Evolutionary conservation across 2,113 vertebrate genomes (phyloP), one percentile per base, ranked within the genome.

Genomic region (Sus scrofa): DNA sequence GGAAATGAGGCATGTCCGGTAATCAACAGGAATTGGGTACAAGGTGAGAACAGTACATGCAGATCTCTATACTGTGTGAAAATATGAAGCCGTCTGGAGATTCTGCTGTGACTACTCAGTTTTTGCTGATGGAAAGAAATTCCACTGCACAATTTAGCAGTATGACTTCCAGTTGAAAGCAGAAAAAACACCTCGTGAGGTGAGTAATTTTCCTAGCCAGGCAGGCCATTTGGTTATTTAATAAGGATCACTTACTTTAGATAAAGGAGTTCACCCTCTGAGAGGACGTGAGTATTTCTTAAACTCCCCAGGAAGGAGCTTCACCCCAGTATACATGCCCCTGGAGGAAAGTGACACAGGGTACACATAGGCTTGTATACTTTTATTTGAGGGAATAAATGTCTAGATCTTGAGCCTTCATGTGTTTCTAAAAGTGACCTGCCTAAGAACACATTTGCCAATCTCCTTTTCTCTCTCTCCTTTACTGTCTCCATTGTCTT

Each of bases 1-100:
- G 92, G 94, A 96, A 95, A 88, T 96, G 90, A 96, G 74, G 87
- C 67, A 68, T 77, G 60, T 71, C 71, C 86, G 82, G 75, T 54
- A 77, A 94, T 68, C 71, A 81, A 75, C 65, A 92, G 68, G 58
- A 94, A 62, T 68, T 56, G 67, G 75, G 87, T 50, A 65, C 37
- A 90, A 96, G 58, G 79, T 86, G 60, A 81, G 78, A 74, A 87
- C 3, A 65, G 60, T 4, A 82, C 67, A 62, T 12, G 84, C 78
- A 65, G 60, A 62, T 70, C 86, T 95, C 67, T 34, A 50, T 8
- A 34, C 37, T 54, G 26, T 30, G 54, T 26, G 58, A 89, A 93
- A 78, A 73, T 3, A 26, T 15, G 34, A 44, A 74, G 16, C 27
- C 14, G 83, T 91, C 63, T 24, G n/a, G 32, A 95, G 89, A 86